Evolutionary conservation across 2,113 vertebrate species (phyloP), one percentile per base, ranked within the genome.

Genomic region (Entomyzon cyanotis): DNA sequence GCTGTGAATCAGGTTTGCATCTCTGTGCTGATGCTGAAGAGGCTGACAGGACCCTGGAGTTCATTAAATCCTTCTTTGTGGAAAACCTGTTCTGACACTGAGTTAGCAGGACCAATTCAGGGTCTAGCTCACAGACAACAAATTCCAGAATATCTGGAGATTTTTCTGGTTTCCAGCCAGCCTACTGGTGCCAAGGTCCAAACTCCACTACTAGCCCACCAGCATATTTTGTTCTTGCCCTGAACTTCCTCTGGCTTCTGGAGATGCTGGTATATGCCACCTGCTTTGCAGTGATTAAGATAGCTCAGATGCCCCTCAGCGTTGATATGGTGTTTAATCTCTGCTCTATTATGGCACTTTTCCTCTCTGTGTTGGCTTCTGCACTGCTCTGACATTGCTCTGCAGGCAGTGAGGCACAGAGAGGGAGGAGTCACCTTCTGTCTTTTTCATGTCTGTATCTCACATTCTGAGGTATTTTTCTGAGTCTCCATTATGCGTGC

Each of bases 11-110:
- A 35, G 33, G 12, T 1, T 39, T 52, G 25, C 11, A 46, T 47
- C 62, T 19, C 6, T 16, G 25, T 15, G 23, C 41, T 5, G 13
- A 17, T 46, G 8, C 83, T 8, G 4, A 69, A 10, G 30, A 60
- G 28, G 21, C 11, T 59, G 23, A 8, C 10, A 25, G 28, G 16
- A 92, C 11, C 33, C 11, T 2, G 1, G 5, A 0, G 1, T 12
- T 67, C 39, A 47, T 8, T 4, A 39, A 74, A 47, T 11, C 23
- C 15, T 55, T 81, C 62, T 23, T 30, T 3, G 7, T 1, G 24
- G 60, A 71, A 76, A 53, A 68, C 3, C 4, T 46, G 14, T 7
- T 0, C 18, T 76, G 58, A 13, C 2, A 3, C 53, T 30, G 21
- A 76, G 41, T 4, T 7, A 89, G 24, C 62, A 75, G 23, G 8